phyloP scores from a whole-genome alignment of 2,888 invertebrate species.

The Lepas anatifera region DNA sequence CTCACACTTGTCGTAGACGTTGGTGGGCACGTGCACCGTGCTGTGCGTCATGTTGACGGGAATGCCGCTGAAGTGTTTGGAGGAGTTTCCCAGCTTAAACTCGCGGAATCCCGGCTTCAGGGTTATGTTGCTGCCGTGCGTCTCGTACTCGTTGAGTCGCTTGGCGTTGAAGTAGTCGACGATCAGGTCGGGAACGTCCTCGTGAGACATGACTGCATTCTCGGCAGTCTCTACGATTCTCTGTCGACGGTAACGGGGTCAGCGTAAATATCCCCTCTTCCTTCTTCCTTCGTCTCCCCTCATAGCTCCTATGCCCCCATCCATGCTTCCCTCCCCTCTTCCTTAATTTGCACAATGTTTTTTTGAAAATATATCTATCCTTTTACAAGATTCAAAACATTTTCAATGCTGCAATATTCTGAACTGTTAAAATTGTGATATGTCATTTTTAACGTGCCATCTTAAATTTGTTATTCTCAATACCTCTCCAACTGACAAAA shows the following conservation, averaged over 20 bases:
- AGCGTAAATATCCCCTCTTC: too few relatives aligned
- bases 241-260: slow-evolving; percentile 32
- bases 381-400: too few relatives aligned
- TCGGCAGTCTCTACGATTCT: slow-evolving; percentile 69
- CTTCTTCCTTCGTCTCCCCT: too few relatives aligned
- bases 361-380: too few relatives aligned
- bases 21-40: slow-evolving; percentile 87
- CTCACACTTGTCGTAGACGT: slow-evolving; percentile 72
- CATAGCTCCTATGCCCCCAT: too few relatives aligned
- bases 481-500: too few relatives aligned
- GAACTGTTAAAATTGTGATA: too few relatives aligned
- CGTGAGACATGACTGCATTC: slow-evolving; percentile 48
- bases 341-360: too few relatives aligned
- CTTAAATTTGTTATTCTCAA: too few relatives aligned
- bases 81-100: slow-evolving; percentile 23
- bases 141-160: slow-evolving; percentile 29
- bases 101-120: slow-evolving; percentile 15
- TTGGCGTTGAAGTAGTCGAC: slow-evolving; percentile 71
- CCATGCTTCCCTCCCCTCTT: too few relatives aligned
- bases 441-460: too few relatives aligned
- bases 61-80: slow-evolving; percentile 41
- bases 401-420: too few relatives aligned
- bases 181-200: slow-evolving; percentile 36
- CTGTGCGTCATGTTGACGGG: slow-evolving; percentile 56
- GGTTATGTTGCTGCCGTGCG: slow-evolving; percentile 6